Conservation (phyloP, 2,888 invertebrate species). For the Hypomecis punctinalis region DNA sequence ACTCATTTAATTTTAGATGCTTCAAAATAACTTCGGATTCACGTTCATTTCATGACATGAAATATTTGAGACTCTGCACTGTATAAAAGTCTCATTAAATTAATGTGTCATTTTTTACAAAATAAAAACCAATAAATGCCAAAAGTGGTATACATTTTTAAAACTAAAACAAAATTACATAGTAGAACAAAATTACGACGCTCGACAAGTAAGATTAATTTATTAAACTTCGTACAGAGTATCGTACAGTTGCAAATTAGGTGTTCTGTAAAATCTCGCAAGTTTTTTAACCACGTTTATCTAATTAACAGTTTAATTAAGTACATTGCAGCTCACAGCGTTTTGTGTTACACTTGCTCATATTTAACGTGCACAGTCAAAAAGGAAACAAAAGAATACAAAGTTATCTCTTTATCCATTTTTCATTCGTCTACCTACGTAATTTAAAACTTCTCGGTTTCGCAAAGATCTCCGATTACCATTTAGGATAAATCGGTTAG, state of each 20-base stretch:
- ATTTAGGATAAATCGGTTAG: conserved; percentile 43
- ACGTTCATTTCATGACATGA: too few relatives aligned
- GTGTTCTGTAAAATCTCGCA: background rate
- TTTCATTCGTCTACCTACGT: background rate
- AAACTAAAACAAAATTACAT: too few relatives aligned
- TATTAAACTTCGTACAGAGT: too few relatives aligned
- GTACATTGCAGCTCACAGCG: conserved; percentile 18
- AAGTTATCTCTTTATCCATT: background rate
- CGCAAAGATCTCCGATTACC: conserved; percentile 8
- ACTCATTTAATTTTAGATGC: too few relatives aligned
- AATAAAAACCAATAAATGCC: too few relatives aligned
- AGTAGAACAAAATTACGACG: too few relatives aligned
- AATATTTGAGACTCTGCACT: too few relatives aligned
- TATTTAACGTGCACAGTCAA: conserved; percentile 11
- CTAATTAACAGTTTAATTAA: conserved; percentile 22
- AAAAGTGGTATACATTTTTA: too few relatives aligned
- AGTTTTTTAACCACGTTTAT: background rate
- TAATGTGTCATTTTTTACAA: too few relatives aligned
- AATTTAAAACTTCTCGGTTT: background rate
- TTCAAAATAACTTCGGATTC: too few relatives aligned
- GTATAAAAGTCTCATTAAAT: too few relatives aligned
- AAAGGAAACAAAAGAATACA: background rate
- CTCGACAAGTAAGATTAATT: too few relatives aligned
- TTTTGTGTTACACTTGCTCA: conserved; percentile 18
- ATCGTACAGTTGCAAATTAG: background rate